These are phyloP conservation scores for Ictalurus punctatus DNA, from an alignment of 2,113 vertebrate genomes.

Conservation along the genomic window DNA sequence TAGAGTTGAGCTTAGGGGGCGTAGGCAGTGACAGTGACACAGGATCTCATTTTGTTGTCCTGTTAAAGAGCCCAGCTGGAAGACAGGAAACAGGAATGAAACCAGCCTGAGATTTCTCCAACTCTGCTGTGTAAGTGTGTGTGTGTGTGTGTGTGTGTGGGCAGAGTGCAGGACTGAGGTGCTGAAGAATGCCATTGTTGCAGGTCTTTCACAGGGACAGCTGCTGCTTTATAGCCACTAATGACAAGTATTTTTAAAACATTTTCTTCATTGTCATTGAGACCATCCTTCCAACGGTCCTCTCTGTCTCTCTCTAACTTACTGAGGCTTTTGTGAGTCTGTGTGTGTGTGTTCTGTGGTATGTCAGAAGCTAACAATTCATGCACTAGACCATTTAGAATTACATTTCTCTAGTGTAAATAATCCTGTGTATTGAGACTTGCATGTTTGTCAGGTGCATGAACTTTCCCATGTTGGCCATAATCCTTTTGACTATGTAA, in stretches of 20 bases:
- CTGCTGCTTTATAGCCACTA: background rate
- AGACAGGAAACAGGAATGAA: conserved; percentile 52
- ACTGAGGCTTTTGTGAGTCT: background rate
- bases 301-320: background rate
- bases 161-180: conserved; percentile 12
- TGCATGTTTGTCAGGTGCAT: background rate
- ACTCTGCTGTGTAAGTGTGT: conserved; percentile 41
- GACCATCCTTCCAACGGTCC: background rate
- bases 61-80: conserved; percentile 32
- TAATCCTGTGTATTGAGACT: background rate
- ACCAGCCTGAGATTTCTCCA: conserved; percentile 42
- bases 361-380: background rate
- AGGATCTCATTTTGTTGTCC: conserved; percentile 36
- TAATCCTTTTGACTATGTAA: background rate
- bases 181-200: conserved; percentile 49
- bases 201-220: conserved; percentile 19
- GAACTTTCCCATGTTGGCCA: no score
- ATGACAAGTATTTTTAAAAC: background rate
- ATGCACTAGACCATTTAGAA: background rate
- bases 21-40: conserved; percentile 8
- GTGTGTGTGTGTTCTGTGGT: background rate
- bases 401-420: background rate
- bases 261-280: background rate
- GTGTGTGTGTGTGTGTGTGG: conserved; percentile 14
- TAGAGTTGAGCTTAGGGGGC: conserved; percentile 11